Evolutionary conservation across 1,140 invertebrate genomes (phyloP).

Genomic region (Nomia melanderi): DNA sequence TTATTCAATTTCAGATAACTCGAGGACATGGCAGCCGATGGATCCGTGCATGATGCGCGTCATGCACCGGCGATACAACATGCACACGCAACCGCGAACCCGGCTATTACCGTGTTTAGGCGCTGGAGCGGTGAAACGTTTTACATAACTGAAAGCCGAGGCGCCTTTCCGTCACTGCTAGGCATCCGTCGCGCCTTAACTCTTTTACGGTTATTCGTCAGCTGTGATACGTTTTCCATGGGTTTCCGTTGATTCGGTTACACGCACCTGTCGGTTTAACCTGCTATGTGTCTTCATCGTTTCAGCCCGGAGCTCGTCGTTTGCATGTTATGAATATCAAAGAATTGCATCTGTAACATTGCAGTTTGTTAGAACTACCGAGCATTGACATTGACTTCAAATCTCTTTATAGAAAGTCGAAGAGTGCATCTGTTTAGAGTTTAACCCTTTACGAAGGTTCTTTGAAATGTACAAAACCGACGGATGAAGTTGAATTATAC

Average conservation of each 20-base stretch:
- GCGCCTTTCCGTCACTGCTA: constrained; percentile 17
- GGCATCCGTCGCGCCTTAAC: neutral
- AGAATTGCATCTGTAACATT: no score
- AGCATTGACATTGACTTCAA: no score
- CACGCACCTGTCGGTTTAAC: neutral
- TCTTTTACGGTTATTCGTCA: constrained; percentile 1
- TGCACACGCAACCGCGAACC: constrained; percentile 30
- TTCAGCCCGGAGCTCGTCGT: neutral
- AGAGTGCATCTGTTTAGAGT: no score
- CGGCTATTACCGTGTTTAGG: constrained; percentile 45
- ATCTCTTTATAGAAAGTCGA: no score
- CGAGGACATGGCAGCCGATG: constrained; percentile 19
- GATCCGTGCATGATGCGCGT: constrained; percentile 33
- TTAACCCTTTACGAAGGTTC: no score
- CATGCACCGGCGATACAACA: constrained; percentile 49
- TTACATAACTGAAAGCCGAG: constrained; percentile 45
- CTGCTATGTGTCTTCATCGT: neutral
- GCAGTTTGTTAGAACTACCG: no score
- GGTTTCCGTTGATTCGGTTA: neutral
- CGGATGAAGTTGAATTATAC: no score
- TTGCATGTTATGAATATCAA: neutral
- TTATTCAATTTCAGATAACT: constrained; percentile 43
- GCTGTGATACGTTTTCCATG: neutral
- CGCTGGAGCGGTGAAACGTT: constrained; percentile 51
- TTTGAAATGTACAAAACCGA: no score